A percentile compares a stretch with the other conserved stretches of the same genome.
phyloP scores from a whole-genome alignment of 1,140 invertebrate species.

The Procambarus virginalis region DNA sequence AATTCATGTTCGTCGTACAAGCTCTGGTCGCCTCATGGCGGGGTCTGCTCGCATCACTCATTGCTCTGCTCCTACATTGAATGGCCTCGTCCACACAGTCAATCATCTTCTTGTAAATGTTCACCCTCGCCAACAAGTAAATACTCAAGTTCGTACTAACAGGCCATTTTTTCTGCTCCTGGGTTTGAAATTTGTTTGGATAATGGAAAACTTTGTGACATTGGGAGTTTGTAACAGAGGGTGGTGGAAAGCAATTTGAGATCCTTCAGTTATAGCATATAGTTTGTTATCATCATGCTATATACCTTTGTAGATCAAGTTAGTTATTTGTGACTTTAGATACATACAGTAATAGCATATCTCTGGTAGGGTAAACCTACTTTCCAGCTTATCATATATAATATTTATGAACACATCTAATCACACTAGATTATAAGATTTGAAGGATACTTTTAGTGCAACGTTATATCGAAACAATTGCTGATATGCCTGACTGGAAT shows the following conservation, averaged over 20 bases:
- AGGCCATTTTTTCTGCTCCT: constrained; percentile 22
- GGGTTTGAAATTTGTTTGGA: constrained; percentile 34
- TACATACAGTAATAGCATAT: not conserved
- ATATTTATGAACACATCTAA: no score
- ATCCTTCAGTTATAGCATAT: not conserved
- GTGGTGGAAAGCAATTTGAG: not conserved
- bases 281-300: not conserved
- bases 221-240: not conserved
- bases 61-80: constrained; percentile 79
- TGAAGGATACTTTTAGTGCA: not conserved
- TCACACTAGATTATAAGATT: not conserved
- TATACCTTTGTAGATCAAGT: not conserved
- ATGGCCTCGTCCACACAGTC: constrained; percentile 79
- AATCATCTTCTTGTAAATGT: constrained; percentile 72
- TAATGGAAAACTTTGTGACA: not conserved
- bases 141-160: not conserved
- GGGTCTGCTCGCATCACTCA: constrained; percentile 77
- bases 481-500: not conserved
- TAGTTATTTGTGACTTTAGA: not conserved
- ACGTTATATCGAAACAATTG: not conserved
- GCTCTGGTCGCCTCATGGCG: constrained; percentile 76
- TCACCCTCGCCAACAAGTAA: not conserved
- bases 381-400: not conserved
- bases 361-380: not conserved
- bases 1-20: constrained; percentile 75